These are phyloP conservation scores for Dipodomys ordii DNA, from an alignment of 2,113 vertebrate species.

Conservation along the genomic window DNA sequence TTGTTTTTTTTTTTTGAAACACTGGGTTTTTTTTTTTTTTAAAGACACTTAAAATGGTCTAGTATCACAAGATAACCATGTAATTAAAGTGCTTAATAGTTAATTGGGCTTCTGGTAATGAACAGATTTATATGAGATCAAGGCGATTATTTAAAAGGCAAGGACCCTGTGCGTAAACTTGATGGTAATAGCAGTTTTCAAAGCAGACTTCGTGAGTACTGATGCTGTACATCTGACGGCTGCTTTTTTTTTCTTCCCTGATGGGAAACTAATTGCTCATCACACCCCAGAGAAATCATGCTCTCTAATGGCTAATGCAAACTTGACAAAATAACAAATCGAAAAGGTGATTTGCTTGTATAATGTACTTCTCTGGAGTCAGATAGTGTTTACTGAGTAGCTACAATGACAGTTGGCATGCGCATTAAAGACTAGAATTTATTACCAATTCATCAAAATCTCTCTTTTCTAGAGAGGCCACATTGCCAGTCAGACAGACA, in stretches of 20 bases:
- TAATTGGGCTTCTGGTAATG: slow-evolving; percentile 52
- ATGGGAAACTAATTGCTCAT: slow-evolving; percentile 54
- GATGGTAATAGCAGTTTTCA: not conserved
- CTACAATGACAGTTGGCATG: not conserved
- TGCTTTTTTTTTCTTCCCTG: slow-evolving; percentile 28
- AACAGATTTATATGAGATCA: slow-evolving; percentile 34
- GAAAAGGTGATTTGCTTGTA: slow-evolving; percentile 7
- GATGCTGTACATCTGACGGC: not conserved
- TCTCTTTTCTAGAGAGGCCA: not conserved
- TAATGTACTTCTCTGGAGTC: not conserved
- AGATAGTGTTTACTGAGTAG: not conserved
- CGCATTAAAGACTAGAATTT: not conserved
- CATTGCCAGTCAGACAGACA: not conserved
- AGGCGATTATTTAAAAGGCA: slow-evolving; percentile 29
- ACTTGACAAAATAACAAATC: slow-evolving; percentile 62
- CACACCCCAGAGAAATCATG: slow-evolving; percentile 49
- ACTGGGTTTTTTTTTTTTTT: not conserved
- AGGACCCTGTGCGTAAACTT: not conserved
- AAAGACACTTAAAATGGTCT: slow-evolving; percentile 24
- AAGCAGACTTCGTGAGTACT: not conserved
- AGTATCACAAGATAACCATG: not conserved
- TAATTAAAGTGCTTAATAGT: slow-evolving; percentile 53
- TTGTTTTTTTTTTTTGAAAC: not conserved
- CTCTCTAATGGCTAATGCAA: slow-evolving; percentile 37
- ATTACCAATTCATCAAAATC: not conserved